A percentile compares a stretch with the other conserved stretches of the same genome.
phyloP scores from a whole-genome alignment of 2,888 invertebrate species.

The Rhagonycha fulva region DNA sequence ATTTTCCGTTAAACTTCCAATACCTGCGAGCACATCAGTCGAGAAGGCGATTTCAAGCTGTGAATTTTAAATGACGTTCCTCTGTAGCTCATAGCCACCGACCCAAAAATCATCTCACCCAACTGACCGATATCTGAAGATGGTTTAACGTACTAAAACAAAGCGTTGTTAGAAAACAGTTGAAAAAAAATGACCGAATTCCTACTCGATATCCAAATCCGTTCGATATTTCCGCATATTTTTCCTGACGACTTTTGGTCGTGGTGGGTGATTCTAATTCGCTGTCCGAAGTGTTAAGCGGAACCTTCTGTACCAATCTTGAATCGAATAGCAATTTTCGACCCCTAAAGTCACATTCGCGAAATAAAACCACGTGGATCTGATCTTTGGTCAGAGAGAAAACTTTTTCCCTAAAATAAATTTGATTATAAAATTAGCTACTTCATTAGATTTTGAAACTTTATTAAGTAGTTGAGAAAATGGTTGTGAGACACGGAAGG shows the following conservation, averaged over 20 bases:
- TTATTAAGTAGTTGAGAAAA: background rate
- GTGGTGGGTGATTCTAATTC: constrained; percentile 1
- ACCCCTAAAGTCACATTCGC: constrained; percentile 84
- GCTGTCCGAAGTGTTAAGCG: constrained; percentile 42
- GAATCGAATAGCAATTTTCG: constrained; percentile 85
- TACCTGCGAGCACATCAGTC: constrained; percentile 59
- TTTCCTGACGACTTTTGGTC: constrained; percentile 30
- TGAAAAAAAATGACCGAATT: background rate
- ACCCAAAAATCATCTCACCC: constrained; percentile 92
- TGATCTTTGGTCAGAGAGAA: constrained; percentile 72
- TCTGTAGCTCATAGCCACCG: constrained; percentile 85
- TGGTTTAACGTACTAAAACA: constrained; percentile 66
- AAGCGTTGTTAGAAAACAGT: constrained; percentile 4
- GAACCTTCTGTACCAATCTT: constrained; percentile 66
- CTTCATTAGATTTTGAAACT: background rate
- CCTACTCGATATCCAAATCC: constrained; percentile 70
- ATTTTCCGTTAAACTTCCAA: constrained; percentile 29
- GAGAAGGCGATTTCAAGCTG: constrained; percentile 55
- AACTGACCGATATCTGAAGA: constrained; percentile 72
- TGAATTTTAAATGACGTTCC: constrained; percentile 88
- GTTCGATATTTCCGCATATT: constrained; percentile 66
- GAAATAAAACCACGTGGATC: constrained; percentile 81
- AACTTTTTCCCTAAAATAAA: constrained; percentile 56
- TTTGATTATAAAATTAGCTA: background rate
- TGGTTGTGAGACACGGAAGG: background rate